phyloP scores from a whole-genome alignment of 1,140 invertebrate species.

The Venustaconcha ellipsiformis region DNA sequence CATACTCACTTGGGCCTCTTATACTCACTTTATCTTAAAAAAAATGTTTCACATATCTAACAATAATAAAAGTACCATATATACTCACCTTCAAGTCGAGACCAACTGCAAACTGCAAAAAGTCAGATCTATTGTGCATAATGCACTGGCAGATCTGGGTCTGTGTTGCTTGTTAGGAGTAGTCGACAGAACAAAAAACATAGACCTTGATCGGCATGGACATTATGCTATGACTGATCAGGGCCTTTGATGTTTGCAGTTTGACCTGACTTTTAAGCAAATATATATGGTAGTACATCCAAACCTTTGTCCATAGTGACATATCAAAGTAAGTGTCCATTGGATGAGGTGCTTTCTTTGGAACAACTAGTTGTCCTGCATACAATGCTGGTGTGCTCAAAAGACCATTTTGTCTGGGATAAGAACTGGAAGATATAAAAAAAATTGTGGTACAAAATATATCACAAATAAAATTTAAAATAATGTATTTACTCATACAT shows the following conservation, averaged over 20 bases:
- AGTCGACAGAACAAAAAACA: background rate
- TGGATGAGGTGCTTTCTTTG: conserved; percentile 27
- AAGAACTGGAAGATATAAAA: background rate
- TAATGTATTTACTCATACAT: too few relatives aligned
- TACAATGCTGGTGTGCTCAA: conserved; percentile 45
- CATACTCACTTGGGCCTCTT: too few relatives aligned
- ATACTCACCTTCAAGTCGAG: background rate
- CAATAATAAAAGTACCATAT: background rate
- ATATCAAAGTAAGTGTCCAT: conserved; percentile 56
- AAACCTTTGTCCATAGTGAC: conserved; percentile 54
- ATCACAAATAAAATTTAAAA: too few relatives aligned
- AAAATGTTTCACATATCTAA: too few relatives aligned
- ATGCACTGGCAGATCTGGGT: background rate
- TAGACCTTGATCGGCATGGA: background rate
- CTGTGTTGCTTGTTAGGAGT: too few relatives aligned
- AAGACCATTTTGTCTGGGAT: background rate
- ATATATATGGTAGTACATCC: conserved; percentile 6
- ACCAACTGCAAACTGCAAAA: background rate
- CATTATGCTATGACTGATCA: too few relatives aligned
- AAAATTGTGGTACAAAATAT: too few relatives aligned
- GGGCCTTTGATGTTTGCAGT: too few relatives aligned
- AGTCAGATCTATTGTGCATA: background rate
- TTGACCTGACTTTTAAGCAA: background rate
- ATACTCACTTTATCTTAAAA: too few relatives aligned
- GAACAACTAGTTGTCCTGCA: conserved; percentile 32